Evolutionary conservation across 1,140 invertebrate genomes (phyloP), one percentile per base, ranked within the genome.

Genomic region (Heliconius congener): DNA sequence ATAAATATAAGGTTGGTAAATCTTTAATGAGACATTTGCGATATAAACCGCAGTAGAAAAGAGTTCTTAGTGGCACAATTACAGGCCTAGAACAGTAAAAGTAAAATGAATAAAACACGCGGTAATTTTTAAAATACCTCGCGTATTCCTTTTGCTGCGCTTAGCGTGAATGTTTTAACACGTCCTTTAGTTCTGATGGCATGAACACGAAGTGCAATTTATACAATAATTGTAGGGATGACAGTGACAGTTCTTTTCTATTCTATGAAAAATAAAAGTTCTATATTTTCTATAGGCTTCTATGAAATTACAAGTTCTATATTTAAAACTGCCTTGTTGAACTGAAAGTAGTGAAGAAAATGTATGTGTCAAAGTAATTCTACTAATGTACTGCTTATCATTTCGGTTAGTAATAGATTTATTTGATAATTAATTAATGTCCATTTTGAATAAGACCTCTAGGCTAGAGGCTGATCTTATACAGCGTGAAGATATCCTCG

Each of bases 51-150:
- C 46, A 78, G 50, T 73, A 37, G 79, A 46, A 76, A 76, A 80
- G 71, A 19, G 34, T 75, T 76, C 74, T 23, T 80, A 80, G 79
- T 76, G 79, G 71, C 76, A 76, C 74, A 76, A 66, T 73, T 76
- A 80, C 79, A 80, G 37, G 30, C 19, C 27, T 71, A 74, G 57
- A 46, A 30, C 73, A 50, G 57, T 30, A 30, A 66, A 66, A 80
- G 52, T 72, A 57, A 23, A 50, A 76, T 80, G 79, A 80, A 80
- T 80, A 80, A 80, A 80, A 76, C 73, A 80, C n/a, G 71, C 18
- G 18, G 74, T 80, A 74, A 75, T 76, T 76, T 75, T 37, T 39
- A 79, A 75, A 79, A 79, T 72, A 79, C 78, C 73, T 75, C 16
- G 60, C 37, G 11, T 52, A 71, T 79, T 70, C 78, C 50, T 5